Evolutionary conservation across 2,797 vertebrate species (phyloP).

Genomic region (Miichthys miiuy): DNA sequence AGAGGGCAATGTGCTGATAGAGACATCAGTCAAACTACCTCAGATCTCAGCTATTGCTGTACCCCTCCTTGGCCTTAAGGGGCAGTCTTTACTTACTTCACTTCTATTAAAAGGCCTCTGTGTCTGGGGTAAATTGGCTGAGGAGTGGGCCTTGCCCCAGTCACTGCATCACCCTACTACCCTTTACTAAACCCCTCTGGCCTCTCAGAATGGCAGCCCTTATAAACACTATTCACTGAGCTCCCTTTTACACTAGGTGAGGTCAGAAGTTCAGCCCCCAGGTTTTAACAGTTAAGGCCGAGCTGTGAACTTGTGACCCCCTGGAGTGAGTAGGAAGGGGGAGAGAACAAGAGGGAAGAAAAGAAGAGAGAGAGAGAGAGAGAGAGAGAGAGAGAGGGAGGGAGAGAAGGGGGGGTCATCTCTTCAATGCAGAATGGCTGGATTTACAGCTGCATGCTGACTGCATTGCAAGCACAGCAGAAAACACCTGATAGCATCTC

Average conservation of each 20-base stretch:
- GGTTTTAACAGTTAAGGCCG: constrained; percentile 86
- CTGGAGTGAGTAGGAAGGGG: constrained; percentile 68
- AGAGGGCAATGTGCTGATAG: constrained; percentile 14
- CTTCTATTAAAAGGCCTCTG: constrained; percentile 53
- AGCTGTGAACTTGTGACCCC: constrained; percentile 88
- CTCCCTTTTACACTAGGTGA: constrained; percentile 82
- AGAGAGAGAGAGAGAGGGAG: neutral
- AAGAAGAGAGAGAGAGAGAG: constrained; percentile 35
- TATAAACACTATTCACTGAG: constrained; percentile 80
- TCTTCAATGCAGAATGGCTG: constrained; percentile 85
- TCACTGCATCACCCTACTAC: constrained; percentile 28
- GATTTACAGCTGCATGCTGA: constrained; percentile 89
- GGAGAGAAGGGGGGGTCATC: constrained; percentile 52
- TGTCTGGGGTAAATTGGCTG: constrained; percentile 46
- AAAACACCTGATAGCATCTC: constrained; percentile 91
- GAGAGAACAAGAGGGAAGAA: constrained; percentile 62
- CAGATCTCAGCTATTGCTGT: constrained; percentile 29
- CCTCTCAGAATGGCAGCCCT: constrained; percentile 68
- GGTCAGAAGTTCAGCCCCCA: constrained; percentile 87
- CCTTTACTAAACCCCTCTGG: constrained; percentile 59
- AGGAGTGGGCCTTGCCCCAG: constrained; percentile 37
- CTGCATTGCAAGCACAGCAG: constrained; percentile 88
- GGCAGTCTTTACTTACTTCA: constrained; percentile 68
- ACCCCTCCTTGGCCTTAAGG: constrained; percentile 57
- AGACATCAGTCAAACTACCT: constrained; percentile 41